Base-by-base conservation (phyloP, 2,888 invertebrate species). In the Andrena trimmerana region DNA sequence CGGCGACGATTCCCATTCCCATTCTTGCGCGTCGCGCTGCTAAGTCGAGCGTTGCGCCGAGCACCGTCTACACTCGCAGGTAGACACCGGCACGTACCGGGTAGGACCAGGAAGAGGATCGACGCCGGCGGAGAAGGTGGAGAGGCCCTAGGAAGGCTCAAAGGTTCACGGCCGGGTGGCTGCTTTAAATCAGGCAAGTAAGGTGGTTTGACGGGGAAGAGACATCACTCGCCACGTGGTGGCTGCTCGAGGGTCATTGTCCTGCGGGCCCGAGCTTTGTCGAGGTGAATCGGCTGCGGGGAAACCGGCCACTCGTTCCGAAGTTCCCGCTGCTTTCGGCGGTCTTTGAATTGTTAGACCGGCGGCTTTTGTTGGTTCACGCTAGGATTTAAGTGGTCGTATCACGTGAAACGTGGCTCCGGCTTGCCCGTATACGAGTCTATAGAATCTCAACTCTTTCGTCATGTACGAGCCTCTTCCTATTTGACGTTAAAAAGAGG, bases 171-270 rank as follows among this genome's bases (percentile, higher is more conserved):
- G 86, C 86, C 89, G 84, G 85, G 88, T 89, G 85, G 89, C 83
- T 89, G 88, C 78, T 86, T 89, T 87, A 88, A 88, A 91, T 91
- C 88, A 88, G 86, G 88, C 90, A 90, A 86, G 90, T 80, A 86
- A 91, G 91, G 91, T 91, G 89, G 90, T 91, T 91, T 88, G 91
- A 91, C 89, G 90, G 88, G 87, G 89, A 91, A 90, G 90, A 91
- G 89, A 91, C 91, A 90, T 88, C 87, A 83, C 88, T 88, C 88
- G 90, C 91, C 92, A 91, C 90, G 90, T 90, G 92, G 90, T 91
- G 84, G 84, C 86, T 67, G 84, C 86, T 67, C 77, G 31, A 84
- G 81, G 92, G 92, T 92, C 92, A 91, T 89, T 87, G 92, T 83
- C 91, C 92, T 90, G 80, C 83, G 83, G 88, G 36, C 48, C 85